Percentiles rank a stretch among this genome's conserved stretches.
These are phyloP conservation scores for Vespertilio murinus DNA, from an alignment of 2,797 vertebrate genomes.

Conservation along the genomic window DNA sequence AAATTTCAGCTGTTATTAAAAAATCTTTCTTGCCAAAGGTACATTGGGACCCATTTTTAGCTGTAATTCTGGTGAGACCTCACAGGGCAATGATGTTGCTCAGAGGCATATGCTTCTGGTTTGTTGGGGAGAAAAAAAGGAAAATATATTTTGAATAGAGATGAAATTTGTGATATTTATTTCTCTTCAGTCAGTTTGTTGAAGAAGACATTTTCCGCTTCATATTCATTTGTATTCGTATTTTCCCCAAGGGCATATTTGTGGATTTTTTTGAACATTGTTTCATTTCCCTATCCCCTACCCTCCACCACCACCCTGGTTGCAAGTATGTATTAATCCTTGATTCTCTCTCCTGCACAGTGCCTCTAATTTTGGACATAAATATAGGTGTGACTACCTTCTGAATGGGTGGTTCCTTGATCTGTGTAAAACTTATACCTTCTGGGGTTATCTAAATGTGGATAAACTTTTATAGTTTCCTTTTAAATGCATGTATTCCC, in stretches of 20 bases:
- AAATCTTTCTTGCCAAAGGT: conserved; percentile 26
- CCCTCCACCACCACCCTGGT: neutral
- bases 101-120: conserved; percentile 26
- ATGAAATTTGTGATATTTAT: conserved; percentile 6
- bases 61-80: conserved; percentile 26
- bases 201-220: conserved; percentile 32
- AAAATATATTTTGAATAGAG: conserved; percentile 46
- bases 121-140: neutral
- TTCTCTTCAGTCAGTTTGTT: conserved; percentile 22
- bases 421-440: conserved; percentile 22
- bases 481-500: conserved; percentile 46
- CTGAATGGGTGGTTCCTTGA: conserved; percentile 8
- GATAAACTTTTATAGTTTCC: conserved; percentile 54
- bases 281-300: neutral
- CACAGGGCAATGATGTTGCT: neutral
- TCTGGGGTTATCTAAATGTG: conserved; percentile 45
- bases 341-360: neutral
- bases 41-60: neutral
- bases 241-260: conserved; percentile 18
- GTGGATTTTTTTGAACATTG: conserved; percentile 2
- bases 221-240: conserved; percentile 12
- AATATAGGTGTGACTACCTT: conserved; percentile 31
- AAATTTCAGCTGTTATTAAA: conserved; percentile 25
- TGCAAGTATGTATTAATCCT: conserved; percentile 29
- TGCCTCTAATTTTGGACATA: conserved; percentile 42